A percentile compares a stretch with the other conserved stretches of the same genome.
Evolutionary conservation across 2,888 invertebrate species (phyloP).

Genomic region (Mimas tiliae): DNA sequence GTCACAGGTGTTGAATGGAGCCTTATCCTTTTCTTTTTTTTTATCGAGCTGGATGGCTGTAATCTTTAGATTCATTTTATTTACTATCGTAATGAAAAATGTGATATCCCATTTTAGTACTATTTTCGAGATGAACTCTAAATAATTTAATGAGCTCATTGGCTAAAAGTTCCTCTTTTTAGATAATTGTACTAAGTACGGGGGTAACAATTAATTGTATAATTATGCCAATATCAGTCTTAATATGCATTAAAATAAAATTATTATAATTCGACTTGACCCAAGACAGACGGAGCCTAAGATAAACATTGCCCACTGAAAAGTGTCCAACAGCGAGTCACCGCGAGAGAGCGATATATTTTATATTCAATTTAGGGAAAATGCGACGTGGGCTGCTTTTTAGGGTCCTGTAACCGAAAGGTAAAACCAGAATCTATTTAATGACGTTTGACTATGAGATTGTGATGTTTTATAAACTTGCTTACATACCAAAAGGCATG

Average conservation of each 20-base stretch:
- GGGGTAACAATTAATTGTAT: not conserved
- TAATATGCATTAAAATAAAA: slow-evolving; percentile 4
- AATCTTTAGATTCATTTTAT: not conserved
- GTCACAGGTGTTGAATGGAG: not conserved
- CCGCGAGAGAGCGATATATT: slow-evolving; percentile 56
- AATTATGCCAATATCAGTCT: not conserved
- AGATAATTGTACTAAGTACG: no score
- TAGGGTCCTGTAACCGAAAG: not conserved
- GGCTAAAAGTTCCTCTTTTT: no score
- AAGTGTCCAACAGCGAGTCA: slow-evolving; percentile 53
- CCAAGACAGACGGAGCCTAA: slow-evolving; percentile 49
- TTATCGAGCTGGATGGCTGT: not conserved
- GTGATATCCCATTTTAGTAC: no score
- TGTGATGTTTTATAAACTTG: not conserved
- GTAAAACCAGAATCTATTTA: not conserved
- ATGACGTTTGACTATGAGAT: not conserved
- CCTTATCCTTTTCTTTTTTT: not conserved
- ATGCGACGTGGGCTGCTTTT: slow-evolving; percentile 52
- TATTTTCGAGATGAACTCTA: no score
- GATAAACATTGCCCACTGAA: slow-evolving; percentile 60
- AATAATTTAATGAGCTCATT: no score
- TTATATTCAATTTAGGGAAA: slow-evolving; percentile 61
- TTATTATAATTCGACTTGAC: slow-evolving; percentile 46
- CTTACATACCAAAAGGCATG: no score
- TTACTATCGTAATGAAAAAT: not conserved